phyloP scores from a whole-genome alignment of 2,113 vertebrate genomes.

The Sturnus vulgaris region DNA sequence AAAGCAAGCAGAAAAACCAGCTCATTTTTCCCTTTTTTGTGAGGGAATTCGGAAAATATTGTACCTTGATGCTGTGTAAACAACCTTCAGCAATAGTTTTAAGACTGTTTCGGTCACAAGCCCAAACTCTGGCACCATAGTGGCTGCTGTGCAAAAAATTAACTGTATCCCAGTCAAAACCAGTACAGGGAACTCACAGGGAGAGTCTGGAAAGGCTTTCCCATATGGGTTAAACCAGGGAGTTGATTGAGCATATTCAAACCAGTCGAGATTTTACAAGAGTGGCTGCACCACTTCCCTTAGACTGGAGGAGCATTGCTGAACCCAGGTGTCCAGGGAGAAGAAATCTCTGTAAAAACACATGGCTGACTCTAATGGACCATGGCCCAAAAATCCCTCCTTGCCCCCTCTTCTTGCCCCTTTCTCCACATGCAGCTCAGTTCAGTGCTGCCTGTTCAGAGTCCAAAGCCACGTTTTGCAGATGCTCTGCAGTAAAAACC shows the following conservation, averaged over 20 bases:
- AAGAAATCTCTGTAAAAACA: not conserved
- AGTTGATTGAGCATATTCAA: not conserved
- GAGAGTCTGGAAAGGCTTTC: not conserved
- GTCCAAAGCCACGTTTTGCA: not conserved
- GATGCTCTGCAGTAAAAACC: slow-evolving; percentile 18
- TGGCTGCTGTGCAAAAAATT: not conserved
- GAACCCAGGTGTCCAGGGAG: not conserved
- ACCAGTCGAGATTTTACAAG: not conserved
- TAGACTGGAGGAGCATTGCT: not conserved
- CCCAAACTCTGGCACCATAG: not conserved
- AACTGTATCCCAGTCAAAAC: not conserved
- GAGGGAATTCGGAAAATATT: not conserved
- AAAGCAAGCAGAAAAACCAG: not conserved
- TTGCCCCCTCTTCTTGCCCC: not conserved
- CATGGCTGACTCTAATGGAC: not conserved
- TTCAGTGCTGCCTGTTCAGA: not conserved
- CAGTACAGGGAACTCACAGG: not conserved
- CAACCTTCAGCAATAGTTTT: not conserved
- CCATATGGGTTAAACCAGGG: accelerated
- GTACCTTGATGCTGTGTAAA: not conserved
- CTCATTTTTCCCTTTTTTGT: not conserved
- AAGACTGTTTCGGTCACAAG: accelerated
- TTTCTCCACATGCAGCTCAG: not conserved
- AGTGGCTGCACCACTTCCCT: not conserved
- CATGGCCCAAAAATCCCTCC: accelerated